A percentile compares a stretch with the other conserved stretches of the same genome.
These are phyloP conservation scores for Leptothorax acervorum DNA, from an alignment of 2,888 invertebrate genomes.

Conservation along the genomic window DNA sequence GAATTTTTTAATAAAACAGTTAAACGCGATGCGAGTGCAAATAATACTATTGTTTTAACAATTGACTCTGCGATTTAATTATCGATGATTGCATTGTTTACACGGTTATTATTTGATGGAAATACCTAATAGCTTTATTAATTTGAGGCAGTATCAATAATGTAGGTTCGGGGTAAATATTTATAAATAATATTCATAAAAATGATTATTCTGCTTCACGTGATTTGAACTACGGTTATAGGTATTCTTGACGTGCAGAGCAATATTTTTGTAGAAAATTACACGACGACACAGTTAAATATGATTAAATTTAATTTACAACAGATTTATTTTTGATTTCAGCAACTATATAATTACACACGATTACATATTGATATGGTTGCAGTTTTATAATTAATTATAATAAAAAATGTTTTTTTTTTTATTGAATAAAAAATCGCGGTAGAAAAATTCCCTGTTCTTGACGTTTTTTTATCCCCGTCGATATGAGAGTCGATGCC, in stretches of 20 bases:
- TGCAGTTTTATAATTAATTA: not conserved
- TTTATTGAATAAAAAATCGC: not conserved
- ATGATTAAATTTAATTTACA: too few relatives aligned
- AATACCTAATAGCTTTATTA: slow-evolving; percentile 13
- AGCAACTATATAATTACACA: not conserved
- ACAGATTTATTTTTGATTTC: too few relatives aligned
- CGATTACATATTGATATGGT: not conserved
- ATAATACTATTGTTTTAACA: not conserved
- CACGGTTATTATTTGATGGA: not conserved
- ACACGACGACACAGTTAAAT: not conserved
- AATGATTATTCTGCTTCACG: not conserved
- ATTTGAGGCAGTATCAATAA: not conserved
- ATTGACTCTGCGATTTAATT: slow-evolving; percentile 16
- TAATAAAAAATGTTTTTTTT: not conserved
- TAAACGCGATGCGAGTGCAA: slow-evolving; percentile 10
- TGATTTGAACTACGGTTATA: not conserved
- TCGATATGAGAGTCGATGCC: not conserved
- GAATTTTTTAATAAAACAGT: not conserved
- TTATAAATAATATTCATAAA: not conserved
- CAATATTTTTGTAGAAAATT: not conserved
- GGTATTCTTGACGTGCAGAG: not conserved
- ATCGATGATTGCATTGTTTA: slow-evolving; percentile 13
- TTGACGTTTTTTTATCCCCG: not conserved
- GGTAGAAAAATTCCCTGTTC: not conserved
- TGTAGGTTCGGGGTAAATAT: not conserved